These are phyloP conservation scores for Ardeotis arabs DNA, from an alignment of 2,113 vertebrate genomes.

Conservation along the genomic window DNA sequence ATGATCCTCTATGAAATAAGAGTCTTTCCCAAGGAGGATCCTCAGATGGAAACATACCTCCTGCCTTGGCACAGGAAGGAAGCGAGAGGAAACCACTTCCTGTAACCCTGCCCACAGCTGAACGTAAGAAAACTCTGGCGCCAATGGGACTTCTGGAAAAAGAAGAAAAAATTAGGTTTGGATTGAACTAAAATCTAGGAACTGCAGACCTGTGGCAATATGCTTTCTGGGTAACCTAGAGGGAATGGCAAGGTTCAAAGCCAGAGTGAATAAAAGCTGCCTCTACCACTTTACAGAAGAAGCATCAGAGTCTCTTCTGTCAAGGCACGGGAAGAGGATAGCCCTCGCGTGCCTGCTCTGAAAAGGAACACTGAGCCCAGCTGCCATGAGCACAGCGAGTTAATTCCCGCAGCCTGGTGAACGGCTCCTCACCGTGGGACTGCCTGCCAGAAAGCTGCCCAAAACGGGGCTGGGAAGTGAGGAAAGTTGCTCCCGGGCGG, in stretches of 20 bases:
- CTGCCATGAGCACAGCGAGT: background rate
- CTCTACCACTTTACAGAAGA: background rate
- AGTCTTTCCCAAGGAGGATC: background rate
- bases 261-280: background rate
- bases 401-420: background rate
- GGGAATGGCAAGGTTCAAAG: background rate
- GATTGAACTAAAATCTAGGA: background rate
- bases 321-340: background rate
- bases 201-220: background rate
- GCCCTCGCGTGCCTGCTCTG: fast-evolving
- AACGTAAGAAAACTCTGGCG: background rate
- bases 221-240: background rate
- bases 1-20: background rate
- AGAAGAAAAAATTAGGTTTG: conserved; percentile 11
- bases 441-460: background rate
- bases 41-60: conserved; percentile 4
- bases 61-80: background rate
- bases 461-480: background rate
- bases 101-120: background rate
- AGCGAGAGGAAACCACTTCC: background rate
- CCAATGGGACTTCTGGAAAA: conserved; percentile 20
- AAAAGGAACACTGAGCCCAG: background rate
- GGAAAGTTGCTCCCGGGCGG: background rate
- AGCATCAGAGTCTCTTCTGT: background rate
- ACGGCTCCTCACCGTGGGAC: background rate